Percentiles rank a stretch among this genome's conserved stretches.
Conservation (phyloP, 2,797 vertebrate species). For the Xenops minutus region DNA sequence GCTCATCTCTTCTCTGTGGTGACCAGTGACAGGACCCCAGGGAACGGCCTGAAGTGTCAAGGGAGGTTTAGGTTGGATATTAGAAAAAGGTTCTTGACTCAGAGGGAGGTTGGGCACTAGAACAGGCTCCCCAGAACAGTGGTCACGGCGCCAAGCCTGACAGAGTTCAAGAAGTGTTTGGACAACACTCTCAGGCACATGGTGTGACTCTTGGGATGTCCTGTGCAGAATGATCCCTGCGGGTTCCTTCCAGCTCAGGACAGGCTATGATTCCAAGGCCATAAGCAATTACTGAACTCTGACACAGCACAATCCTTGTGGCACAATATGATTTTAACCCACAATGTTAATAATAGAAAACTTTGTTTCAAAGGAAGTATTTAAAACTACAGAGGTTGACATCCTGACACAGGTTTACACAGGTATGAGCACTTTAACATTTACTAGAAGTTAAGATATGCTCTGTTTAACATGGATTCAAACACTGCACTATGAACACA, state of each 20-base stretch:
- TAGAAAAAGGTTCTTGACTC: not conserved
- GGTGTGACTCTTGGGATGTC: too few species aligned
- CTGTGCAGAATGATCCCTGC: not conserved
- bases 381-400: not conserved
- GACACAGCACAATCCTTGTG: not conserved
- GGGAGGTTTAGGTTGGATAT: not conserved
- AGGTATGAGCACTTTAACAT: not conserved
- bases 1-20: not conserved
- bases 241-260: not conserved
- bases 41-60: not conserved
- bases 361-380: not conserved
- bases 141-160: not conserved
- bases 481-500: not conserved
- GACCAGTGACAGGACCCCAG: fast-evolving
- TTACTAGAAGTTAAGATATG: not conserved
- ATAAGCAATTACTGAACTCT: not conserved
- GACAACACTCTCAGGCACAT: not conserved
- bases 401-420: not conserved
- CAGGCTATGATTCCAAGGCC: not conserved
- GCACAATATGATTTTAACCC: not conserved
- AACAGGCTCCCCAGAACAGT: not conserved
- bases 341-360: not conserved
- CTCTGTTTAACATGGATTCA: not conserved
- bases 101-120: not conserved
- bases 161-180: not conserved